Percentiles rank a stretch among this genome's conserved stretches.
These are phyloP conservation scores for Alouatta palliata DNA, from an alignment of 2,113 vertebrate genomes.

Conservation along the genomic window DNA sequence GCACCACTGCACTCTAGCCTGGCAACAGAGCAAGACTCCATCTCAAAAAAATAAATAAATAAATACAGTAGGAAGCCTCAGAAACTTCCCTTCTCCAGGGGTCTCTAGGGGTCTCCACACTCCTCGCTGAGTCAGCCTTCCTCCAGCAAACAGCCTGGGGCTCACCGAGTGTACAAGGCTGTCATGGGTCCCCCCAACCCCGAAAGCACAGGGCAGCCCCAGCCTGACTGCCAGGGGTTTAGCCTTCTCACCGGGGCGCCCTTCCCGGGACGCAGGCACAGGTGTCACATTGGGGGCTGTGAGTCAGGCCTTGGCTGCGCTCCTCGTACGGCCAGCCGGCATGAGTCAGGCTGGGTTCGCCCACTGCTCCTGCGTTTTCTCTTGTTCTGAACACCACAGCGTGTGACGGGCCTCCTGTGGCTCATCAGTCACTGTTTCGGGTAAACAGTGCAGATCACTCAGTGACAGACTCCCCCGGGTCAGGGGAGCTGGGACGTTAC, in stretches of 20 bases:
- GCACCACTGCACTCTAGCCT: too few species aligned
- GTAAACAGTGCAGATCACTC: conserved; percentile 31
- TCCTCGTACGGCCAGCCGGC: background rate
- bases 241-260: conserved; percentile 74
- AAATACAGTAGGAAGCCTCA: background rate
- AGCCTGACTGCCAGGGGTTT: conserved; percentile 63
- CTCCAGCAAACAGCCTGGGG: background rate
- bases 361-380: background rate
- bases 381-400: background rate
- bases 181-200: background rate
- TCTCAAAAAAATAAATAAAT: background rate
- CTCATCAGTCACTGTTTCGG: conserved; percentile 40
- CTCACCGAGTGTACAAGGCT: background rate
- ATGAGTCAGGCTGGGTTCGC: conserved; percentile 54
- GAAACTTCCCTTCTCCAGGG: background rate
- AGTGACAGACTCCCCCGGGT: background rate
- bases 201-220: conserved; percentile 64
- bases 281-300: conserved; percentile 76
- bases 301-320: conserved; percentile 68
- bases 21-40: too few species aligned
- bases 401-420: background rate
- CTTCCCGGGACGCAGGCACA: conserved; percentile 76
- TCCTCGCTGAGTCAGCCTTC: background rate
- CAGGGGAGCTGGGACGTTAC: background rate
- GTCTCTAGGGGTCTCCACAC: background rate